Base-by-base conservation (phyloP, 2,888 invertebrate genomes). In the Anagyrus pseudococci region DNA sequence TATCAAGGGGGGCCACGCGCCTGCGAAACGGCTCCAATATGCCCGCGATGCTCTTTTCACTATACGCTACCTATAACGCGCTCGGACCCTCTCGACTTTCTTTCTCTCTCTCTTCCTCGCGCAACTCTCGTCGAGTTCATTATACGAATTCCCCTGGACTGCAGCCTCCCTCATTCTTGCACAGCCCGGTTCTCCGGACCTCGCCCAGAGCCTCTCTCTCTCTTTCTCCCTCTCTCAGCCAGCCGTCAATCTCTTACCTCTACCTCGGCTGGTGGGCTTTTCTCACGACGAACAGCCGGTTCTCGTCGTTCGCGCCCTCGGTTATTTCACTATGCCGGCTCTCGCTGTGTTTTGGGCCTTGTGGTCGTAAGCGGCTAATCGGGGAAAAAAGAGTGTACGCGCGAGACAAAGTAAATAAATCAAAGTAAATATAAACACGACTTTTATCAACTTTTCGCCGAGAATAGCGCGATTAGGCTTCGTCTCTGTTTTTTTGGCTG, bases 1-100 rank as follows among this genome's bases (percentile, higher is more conserved):
- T n/a, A n/a, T n/a, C n/a, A n/a, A n/a, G n/a, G n/a, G n/a, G n/a
- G n/a, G n/a, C n/a, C n/a, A n/a, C n/a, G n/a, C n/a, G n/a, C n/a
- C n/a, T n/a, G n/a, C n/a, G n/a, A 78, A 78, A 77, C 75, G 75
- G 75, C 77, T 75, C 73, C 68, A 73, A 76, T n/a, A 69, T 72
- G 63, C 64, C 64, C 54, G 63, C 40, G 57, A 40, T 55, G 40
- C 59, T 54, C 66, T 58, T 64, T 63, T 61, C 58, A 63, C n/a
- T n/a, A n/a, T n/a, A n/a, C n/a, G n/a, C n/a, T n/a, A n/a, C n/a
- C n/a, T n/a, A n/a, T n/a, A n/a, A 15, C 33, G 23, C n/a, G 59
- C 33, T 10, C 33, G 15, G 43, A 23, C 26, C 52, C 29, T 40
- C 53, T 48, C 48, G 49, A 29, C 41, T 37, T 26, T 48, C 23